Evolutionary conservation across 2,888 invertebrate genomes (phyloP).

Genomic region (Ectemnius continuus): DNA sequence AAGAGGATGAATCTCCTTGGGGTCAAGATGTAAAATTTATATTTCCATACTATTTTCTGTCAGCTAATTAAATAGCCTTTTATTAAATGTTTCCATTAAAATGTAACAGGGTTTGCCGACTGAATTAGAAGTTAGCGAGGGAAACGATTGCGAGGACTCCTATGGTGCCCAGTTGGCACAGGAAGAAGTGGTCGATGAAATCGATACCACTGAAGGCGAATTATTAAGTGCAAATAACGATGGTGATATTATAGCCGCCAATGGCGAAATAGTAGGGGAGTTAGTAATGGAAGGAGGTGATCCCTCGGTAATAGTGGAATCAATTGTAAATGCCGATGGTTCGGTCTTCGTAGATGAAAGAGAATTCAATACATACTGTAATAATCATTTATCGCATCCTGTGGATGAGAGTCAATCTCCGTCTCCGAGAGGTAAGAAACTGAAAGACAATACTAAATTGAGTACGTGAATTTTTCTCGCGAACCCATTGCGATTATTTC

Average conservation of each 20-base stretch:
- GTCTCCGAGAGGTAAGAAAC: constrained; percentile 60
- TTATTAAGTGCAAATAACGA: constrained; percentile 64
- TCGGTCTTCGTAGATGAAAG: constrained; percentile 74
- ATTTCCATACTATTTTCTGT: background rate
- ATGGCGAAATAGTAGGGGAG: constrained; percentile 73
- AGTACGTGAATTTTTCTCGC: background rate
- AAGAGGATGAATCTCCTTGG: constrained; percentile 70
- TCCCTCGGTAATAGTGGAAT: constrained; percentile 75
- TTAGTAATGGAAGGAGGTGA: constrained; percentile 74
- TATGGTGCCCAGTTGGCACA: constrained; percentile 68
- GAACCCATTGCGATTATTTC: background rate
- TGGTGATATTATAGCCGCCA: constrained; percentile 68
- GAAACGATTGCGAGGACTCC: constrained; percentile 72
- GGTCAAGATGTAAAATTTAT: constrained; percentile 69
- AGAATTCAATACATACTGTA: constrained; percentile 71
- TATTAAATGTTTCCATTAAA: too few species aligned
- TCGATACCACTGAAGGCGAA: constrained; percentile 66
- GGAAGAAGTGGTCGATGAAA: constrained; percentile 70
- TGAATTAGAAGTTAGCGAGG: constrained; percentile 70
- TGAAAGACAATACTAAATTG: too few species aligned
- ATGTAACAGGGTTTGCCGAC: constrained; percentile 62
- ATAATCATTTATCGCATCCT: constrained; percentile 64
- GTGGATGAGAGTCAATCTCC: constrained; percentile 65
- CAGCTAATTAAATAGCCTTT: too few species aligned
- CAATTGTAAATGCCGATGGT: constrained; percentile 73